Conservation (phyloP, 2,888 invertebrate species). For the Ptychoptera albimana region DNA sequence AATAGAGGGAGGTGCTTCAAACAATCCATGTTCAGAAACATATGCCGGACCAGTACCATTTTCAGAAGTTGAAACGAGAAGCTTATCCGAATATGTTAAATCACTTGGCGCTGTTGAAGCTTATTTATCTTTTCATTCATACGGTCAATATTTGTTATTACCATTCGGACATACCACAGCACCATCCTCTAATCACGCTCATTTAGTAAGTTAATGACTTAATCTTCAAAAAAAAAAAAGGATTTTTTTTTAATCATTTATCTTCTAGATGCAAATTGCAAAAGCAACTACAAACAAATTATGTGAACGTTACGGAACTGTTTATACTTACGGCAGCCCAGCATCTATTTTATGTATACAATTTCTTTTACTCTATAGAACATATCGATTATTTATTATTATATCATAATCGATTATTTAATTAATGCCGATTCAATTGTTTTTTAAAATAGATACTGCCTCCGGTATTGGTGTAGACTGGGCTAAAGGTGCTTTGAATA, state of each 20-base stretch:
- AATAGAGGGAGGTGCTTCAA: slow-evolving; percentile 31
- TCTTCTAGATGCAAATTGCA: slow-evolving; percentile 27
- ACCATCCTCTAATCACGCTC: slow-evolving; percentile 32
- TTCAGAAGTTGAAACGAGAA: slow-evolving; percentile 38
- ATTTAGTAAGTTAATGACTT: slow-evolving; percentile 22
- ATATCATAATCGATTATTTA: too few relatives aligned
- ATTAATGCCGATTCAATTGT: too few relatives aligned
- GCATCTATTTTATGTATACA: slow-evolving; percentile 39
- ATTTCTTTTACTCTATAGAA: too few relatives aligned
- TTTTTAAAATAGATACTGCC: slow-evolving; percentile 30
- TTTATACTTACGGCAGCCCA: slow-evolving; percentile 36
- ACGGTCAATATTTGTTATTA: slow-evolving; percentile 42
- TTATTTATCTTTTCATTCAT: slow-evolving; percentile 46
- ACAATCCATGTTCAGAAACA: slow-evolving; percentile 26
- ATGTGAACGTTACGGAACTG: slow-evolving; percentile 32
- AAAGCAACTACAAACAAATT: slow-evolving; percentile 35
- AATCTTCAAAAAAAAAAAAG: slow-evolving; percentile 15
- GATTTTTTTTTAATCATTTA: too few relatives aligned
- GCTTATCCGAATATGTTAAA: slow-evolving; percentile 30
- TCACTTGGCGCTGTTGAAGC: slow-evolving; percentile 28
- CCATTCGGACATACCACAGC: slow-evolving; percentile 38
- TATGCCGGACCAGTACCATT: slow-evolving; percentile 37
- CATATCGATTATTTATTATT: too few relatives aligned
- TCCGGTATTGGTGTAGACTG: slow-evolving; percentile 35
- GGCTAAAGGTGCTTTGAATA: slow-evolving; percentile 33